A percentile compares a stretch with the other conserved stretches of the same genome.
Evolutionary conservation across 1,140 invertebrate species (phyloP).

Genomic region (Dendroctonus ponderosae): DNA sequence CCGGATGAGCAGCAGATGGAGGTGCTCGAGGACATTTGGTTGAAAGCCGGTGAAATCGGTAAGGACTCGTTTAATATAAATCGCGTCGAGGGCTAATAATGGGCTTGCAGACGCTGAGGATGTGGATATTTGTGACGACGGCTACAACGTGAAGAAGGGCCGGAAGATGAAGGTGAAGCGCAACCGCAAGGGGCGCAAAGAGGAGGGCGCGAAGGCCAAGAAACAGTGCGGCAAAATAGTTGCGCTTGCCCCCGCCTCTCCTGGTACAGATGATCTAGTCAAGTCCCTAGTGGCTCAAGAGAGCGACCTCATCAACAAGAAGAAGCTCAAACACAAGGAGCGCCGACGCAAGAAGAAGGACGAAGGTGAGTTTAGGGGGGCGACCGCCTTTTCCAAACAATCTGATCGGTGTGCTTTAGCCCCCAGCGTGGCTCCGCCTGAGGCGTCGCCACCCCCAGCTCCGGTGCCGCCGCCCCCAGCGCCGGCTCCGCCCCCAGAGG

Average conservation of each 20-base stretch:
- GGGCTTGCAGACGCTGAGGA: slow-evolving; percentile 54
- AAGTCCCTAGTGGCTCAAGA: slow-evolving; percentile 39
- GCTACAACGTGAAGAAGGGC: slow-evolving; percentile 53
- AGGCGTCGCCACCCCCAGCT: background rate
- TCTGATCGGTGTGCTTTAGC: background rate
- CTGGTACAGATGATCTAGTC: slow-evolving; percentile 38
- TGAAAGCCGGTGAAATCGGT: slow-evolving; percentile 79
- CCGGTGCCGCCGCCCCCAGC: background rate
- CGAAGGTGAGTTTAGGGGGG: background rate
- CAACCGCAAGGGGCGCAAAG: background rate
- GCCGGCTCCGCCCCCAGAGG: background rate
- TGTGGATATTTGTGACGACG: slow-evolving; percentile 56
- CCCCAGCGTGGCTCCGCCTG: background rate
- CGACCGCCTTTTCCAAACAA: background rate
- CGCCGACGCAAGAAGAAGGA: slow-evolving; percentile 4
- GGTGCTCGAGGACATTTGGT: slow-evolving; percentile 76
- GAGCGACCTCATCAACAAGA: slow-evolving; percentile 39
- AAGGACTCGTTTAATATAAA: slow-evolving; percentile 13
- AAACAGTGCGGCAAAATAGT: slow-evolving; percentile 46
- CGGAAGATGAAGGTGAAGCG: slow-evolving; percentile 35
- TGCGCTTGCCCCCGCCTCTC: slow-evolving; percentile 25
- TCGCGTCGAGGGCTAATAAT: background rate
- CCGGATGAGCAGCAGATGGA: slow-evolving; percentile 73
- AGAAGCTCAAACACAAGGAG: slow-evolving; percentile 38
- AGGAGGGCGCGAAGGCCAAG: slow-evolving; percentile 36